These are phyloP conservation scores for Sepioteuthis lessoniana DNA, from an alignment of 2,888 invertebrate species.

Conservation along the genomic window DNA sequence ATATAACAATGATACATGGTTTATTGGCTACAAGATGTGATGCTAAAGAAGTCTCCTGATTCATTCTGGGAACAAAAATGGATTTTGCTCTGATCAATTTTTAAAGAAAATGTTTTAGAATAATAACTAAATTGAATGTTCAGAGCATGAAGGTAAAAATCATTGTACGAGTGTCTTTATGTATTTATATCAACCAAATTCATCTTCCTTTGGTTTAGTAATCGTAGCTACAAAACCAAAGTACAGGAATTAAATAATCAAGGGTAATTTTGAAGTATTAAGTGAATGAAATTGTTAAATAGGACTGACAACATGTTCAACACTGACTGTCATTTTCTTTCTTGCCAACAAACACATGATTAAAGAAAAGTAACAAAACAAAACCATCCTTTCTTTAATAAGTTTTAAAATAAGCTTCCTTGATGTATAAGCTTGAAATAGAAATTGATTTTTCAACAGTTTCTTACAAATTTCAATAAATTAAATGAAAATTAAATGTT, in stretches of 20 bases:
- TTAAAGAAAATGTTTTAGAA: background rate
- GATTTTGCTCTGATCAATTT: background rate
- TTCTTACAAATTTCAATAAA: background rate
- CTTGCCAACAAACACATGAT: background rate
- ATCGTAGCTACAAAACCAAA: background rate
- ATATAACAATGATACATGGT: background rate
- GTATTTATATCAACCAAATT: background rate
- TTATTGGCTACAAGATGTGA: constrained; percentile 23
- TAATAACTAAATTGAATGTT: background rate
- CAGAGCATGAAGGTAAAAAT: background rate
- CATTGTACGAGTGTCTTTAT: background rate
- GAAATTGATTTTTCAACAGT: background rate
- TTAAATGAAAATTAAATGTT: background rate
- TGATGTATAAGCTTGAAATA: background rate
- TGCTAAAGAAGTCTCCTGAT: constrained; percentile 20
- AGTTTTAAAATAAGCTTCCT: background rate
- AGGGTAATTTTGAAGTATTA: background rate
- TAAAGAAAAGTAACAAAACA: background rate
- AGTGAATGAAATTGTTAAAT: too few species aligned
- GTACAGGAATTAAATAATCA: background rate
- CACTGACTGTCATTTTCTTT: background rate
- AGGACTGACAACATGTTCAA: background rate
- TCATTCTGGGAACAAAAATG: background rate
- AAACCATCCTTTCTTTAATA: background rate
- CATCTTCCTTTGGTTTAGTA: background rate